Evolutionary conservation across 2,113 vertebrate genomes (phyloP).

Genomic region (Erpornis zantholeuca): DNA sequence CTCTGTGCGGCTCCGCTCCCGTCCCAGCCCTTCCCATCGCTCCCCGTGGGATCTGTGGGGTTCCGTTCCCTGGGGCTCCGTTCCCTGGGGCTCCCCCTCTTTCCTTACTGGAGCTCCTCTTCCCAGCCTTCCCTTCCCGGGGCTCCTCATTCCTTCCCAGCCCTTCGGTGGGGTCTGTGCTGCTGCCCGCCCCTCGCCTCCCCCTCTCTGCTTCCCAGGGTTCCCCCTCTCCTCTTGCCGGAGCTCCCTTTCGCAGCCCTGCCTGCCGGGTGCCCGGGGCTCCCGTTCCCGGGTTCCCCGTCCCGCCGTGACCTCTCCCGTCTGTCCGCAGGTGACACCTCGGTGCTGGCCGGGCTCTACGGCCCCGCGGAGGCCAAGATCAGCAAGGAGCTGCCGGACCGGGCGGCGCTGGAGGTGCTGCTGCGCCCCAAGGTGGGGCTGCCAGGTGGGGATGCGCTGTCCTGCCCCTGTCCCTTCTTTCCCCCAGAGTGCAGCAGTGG

Average conservation of each 20-base stretch:
- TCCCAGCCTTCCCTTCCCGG: too few species aligned
- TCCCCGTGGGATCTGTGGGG: too few species aligned
- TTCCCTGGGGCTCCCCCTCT: not conserved
- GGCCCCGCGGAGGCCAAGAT: conserved; percentile 90
- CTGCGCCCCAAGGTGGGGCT: conserved; percentile 89
- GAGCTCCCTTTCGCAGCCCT: too few species aligned
- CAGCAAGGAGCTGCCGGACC: conserved; percentile 89
- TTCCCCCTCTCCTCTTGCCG: too few species aligned
- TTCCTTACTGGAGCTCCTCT: not conserved
- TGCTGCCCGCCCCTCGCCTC: not conserved
- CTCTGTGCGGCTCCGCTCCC: not conserved
- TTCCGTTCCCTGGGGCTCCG: too few species aligned
- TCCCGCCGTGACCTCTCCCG: fast-evolving
- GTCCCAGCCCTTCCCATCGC: too few species aligned
- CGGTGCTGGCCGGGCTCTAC: conserved; percentile 85
- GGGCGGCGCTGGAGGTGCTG: conserved; percentile 87
- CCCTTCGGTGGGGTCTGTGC: too few species aligned
- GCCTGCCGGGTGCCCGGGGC: not conserved
- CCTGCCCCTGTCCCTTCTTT: too few species aligned
- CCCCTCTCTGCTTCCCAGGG: too few species aligned
- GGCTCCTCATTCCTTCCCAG: not conserved
- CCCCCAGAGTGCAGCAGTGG: fast-evolving
- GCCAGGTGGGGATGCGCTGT: conserved; percentile 65
- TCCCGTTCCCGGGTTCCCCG: fast-evolving
- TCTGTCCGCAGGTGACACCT: conserved; percentile 80